Evolutionary conservation across 2,888 invertebrate species (phyloP).

Genomic region (Leucoptera coffeella): DNA sequence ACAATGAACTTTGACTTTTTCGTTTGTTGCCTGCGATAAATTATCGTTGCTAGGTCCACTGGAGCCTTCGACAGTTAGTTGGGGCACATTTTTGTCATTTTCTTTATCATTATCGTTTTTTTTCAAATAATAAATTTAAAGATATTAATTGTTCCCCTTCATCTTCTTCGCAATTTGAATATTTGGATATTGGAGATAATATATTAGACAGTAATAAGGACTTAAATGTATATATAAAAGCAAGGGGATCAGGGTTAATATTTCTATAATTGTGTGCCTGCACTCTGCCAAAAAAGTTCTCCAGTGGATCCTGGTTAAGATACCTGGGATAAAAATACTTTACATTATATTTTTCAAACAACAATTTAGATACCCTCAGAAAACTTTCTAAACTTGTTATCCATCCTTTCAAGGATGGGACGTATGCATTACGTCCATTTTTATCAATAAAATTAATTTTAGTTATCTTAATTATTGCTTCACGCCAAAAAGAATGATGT

Average conservation of each 20-base stretch:
- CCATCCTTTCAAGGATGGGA: conserved; percentile 8
- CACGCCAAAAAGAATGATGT: not conserved
- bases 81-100: not conserved
- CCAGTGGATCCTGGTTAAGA: conserved; percentile 10
- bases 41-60: too few species aligned
- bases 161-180: conserved; percentile 4
- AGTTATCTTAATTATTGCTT: not conserved
- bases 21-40: too few species aligned
- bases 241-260: conserved; percentile 8
- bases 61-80: not conserved
- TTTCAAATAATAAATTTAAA: not conserved
- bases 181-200: conserved; percentile 6
- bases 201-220: conserved; percentile 7
- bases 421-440: not conserved
- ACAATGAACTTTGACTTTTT: too few species aligned
- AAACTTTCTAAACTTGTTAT: conserved; percentile 9
- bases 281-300: conserved; percentile 10
- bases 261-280: conserved; percentile 9
- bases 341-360: conserved; percentile 7
- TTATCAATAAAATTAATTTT: not conserved
- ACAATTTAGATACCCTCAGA: conserved; percentile 6
- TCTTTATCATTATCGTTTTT: not conserved
- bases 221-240: conserved; percentile 8
- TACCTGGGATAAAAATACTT: conserved; percentile 8
- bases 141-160: not conserved